These are phyloP conservation scores for Bucorvus abyssinicus DNA, from an alignment of 2,797 vertebrate genomes.

Conservation along the genomic window DNA sequence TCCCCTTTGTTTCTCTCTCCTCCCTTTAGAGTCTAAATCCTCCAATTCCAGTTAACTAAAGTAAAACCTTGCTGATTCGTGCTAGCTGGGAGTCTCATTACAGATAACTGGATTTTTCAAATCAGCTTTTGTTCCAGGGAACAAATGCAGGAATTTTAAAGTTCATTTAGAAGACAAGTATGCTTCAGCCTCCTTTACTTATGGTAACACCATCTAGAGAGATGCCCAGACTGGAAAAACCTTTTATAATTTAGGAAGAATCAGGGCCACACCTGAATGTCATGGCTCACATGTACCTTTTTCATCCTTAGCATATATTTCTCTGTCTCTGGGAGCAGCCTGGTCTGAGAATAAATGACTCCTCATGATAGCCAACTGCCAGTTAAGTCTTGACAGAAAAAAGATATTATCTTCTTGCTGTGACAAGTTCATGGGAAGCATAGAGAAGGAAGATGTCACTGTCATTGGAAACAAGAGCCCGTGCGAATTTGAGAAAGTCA, in stretches of 20 bases:
- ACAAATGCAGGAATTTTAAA: background rate
- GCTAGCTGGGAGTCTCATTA: background rate
- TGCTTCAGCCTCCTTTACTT: background rate
- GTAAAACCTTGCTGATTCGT: background rate
- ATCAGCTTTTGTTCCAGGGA: background rate
- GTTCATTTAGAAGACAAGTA: background rate
- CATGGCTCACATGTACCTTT: accelerated
- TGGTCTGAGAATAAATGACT: background rate
- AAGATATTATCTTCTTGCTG: background rate
- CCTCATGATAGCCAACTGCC: background rate
- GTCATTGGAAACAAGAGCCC: background rate
- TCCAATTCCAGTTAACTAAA: background rate
- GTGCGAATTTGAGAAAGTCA: background rate
- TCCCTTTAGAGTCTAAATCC: background rate
- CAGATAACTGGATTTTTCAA: slow-evolving; percentile 20
- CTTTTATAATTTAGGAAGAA: background rate
- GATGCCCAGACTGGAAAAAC: background rate
- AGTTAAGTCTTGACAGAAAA: background rate
- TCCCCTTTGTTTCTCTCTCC: background rate
- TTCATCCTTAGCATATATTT: background rate
- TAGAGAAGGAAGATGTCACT: background rate
- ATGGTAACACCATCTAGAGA: background rate
- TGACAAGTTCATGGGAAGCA: background rate
- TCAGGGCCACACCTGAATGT: background rate
- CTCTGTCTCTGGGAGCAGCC: background rate